phyloP scores from a whole-genome alignment of 2,888 invertebrate genomes.

The Microchrysa polita region DNA sequence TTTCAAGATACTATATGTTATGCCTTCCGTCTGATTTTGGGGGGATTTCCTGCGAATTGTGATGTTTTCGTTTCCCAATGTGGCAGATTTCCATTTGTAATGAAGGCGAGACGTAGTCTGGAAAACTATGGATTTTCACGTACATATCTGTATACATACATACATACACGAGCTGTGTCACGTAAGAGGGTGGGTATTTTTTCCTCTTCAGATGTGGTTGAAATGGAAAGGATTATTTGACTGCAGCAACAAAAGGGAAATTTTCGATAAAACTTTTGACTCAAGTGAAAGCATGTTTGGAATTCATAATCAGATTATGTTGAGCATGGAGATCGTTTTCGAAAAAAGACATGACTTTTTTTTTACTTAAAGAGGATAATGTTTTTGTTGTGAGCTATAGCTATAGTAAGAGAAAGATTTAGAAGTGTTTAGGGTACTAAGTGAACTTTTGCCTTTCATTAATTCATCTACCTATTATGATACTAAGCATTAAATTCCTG shows the following conservation, averaged over 20 bases:
- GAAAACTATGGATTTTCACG: neutral
- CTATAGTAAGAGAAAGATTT: too few relatives aligned
- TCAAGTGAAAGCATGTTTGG: slow-evolving; percentile 11
- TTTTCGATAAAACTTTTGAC: slow-evolving; percentile 2
- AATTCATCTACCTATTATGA: too few relatives aligned
- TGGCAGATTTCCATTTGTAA: neutral
- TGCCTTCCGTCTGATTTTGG: neutral
- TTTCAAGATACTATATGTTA: neutral
- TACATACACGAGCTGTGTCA: neutral
- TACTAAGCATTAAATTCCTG: too few relatives aligned
- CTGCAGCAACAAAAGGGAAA: neutral
- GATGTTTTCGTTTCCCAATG: neutral
- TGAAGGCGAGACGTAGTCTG: neutral
- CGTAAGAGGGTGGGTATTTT: neutral
- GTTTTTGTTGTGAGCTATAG: too few relatives aligned
- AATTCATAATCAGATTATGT: slow-evolving; percentile 22
- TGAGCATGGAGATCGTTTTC: neutral
- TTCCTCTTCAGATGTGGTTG: neutral
- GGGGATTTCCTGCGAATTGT: neutral
- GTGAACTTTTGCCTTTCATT: too few relatives aligned
- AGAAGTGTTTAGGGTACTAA: too few relatives aligned
- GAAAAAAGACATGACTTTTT: neutral
- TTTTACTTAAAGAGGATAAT: too few relatives aligned
- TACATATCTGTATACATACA: neutral
- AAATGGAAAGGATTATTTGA: neutral